Evolutionary conservation across 2,113 vertebrate genomes (phyloP).

Genomic region (Ursus arctos): DNA sequence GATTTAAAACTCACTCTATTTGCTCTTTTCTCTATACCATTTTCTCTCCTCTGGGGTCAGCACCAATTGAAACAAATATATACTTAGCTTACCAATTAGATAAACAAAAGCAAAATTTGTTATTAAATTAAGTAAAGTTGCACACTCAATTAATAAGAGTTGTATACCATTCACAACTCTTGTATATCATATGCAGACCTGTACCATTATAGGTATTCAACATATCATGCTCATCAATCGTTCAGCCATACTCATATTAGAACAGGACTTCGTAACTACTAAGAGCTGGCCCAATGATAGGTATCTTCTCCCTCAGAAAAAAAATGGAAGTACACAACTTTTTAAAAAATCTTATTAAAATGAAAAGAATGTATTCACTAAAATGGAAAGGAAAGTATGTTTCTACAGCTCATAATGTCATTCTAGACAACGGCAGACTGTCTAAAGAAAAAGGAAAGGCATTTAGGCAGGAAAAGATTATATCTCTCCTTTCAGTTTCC

Average conservation of each 20-base stretch:
- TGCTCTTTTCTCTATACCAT: not conserved
- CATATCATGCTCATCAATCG: not conserved
- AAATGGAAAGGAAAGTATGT: not conserved
- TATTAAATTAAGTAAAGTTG: not conserved
- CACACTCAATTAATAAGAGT: not conserved
- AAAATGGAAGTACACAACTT: not conserved
- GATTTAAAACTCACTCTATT: not conserved
- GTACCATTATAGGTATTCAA: not conserved
- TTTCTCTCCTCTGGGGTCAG: not conserved
- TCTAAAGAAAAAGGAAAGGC: slow-evolving; percentile 50
- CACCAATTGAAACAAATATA: not conserved
- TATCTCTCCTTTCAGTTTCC: slow-evolving; percentile 42
- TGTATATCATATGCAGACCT: not conserved
- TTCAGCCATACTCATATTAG: not conserved
- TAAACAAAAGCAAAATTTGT: slow-evolving; percentile 29
- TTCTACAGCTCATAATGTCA: not conserved
- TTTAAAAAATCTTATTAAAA: not conserved
- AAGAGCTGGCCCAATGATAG: not conserved
- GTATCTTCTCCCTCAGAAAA: not conserved
- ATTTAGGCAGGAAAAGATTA: not conserved
- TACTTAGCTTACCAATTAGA: not conserved
- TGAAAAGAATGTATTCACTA: not conserved
- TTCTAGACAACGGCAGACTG: slow-evolving; percentile 21
- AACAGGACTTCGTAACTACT: not conserved
- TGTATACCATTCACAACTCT: not conserved